Percentiles rank a stretch among this genome's conserved stretches.
Evolutionary conservation across 1,140 invertebrate genomes (phyloP).

Genomic region (Delia radicum): DNA sequence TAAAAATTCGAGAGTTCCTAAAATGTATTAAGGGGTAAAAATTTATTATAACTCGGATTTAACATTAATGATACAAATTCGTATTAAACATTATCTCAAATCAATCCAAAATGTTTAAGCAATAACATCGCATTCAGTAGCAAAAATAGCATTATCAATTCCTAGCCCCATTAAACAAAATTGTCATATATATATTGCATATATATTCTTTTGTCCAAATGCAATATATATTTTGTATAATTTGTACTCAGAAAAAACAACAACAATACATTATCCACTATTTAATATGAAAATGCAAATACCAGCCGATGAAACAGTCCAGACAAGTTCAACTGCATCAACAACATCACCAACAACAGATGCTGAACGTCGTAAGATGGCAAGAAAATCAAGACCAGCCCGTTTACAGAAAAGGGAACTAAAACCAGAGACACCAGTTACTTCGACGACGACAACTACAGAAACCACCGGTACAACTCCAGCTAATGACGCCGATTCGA

Average conservation of each 20-base stretch:
- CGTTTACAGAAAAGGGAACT: slow-evolving; percentile 19
- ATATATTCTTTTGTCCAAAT: slow-evolving; percentile 10
- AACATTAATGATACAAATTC: too few species aligned
- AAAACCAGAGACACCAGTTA: neutral
- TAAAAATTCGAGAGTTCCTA: too few species aligned
- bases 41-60: too few species aligned
- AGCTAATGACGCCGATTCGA: slow-evolving; percentile 7
- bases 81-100: too few species aligned
- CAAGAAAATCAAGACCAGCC: slow-evolving; percentile 35
- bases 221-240: slow-evolving; percentile 27
- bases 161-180: neutral
- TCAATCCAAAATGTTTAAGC: too few species aligned
- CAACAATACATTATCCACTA: slow-evolving; percentile 55
- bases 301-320: slow-evolving; percentile 55
- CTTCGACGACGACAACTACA: slow-evolving; percentile 33
- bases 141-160: too few species aligned
- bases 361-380: slow-evolving; percentile 29
- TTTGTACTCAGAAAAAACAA: slow-evolving; percentile 48
- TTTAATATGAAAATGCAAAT: slow-evolving; percentile 56
- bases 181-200: neutral
- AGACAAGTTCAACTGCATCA: neutral
- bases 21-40: too few species aligned
- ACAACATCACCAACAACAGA: slow-evolving; percentile 36
- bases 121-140: too few species aligned
- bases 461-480: slow-evolving; percentile 57